Evolutionary conservation across 23 tunicate genomes (phyloP), one percentile per base, ranked within the genome.

Genomic region (Trididemnum nubilum): DNA sequence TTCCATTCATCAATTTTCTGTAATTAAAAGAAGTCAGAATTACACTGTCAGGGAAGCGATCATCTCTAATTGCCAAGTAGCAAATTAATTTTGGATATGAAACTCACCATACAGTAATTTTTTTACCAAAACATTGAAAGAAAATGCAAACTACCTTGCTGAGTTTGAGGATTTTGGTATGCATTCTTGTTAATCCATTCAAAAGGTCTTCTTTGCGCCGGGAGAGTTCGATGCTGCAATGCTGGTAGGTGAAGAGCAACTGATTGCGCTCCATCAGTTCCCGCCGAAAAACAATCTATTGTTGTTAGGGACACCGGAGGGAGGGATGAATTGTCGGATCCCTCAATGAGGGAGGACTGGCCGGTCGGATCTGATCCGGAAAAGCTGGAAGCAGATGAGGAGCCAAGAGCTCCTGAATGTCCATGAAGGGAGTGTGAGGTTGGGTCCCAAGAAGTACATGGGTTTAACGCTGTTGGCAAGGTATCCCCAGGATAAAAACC

Each of bases 101-200:
- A n/a, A n/a, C n/a, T n/a, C n/a, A n/a, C n/a, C n/a, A n/a, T n/a
- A n/a, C n/a, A n/a, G n/a, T n/a, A n/a, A n/a, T n/a, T n/a, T n/a
- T n/a, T n/a, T n/a, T n/a, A n/a, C n/a, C n/a, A n/a, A n/a, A n/a
- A n/a, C n/a, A n/a, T n/a, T n/a, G n/a, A n/a, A n/a, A n/a, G n/a
- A n/a, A n/a, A n/a, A n/a, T n/a, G n/a, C n/a, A n/a, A n/a, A 66
- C 52, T 71, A 91, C 97, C 90, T 85, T 89, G 97, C 33, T 78
- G 90, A 2, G 97, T 80, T 54, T 81, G 97, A 33, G 81, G 59
- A 59, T 89, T 79, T 32, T 80, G 85, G 72, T 85, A 85, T 15
- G 97, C 89, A 84, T 91, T 91, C 38, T 91, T 91, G 74, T 85
- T 91, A 28, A 91, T 91, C 97, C 97, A 91, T 59, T 91, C 97